phyloP scores from a whole-genome alignment of 2,113 vertebrate genomes.

The Pongo pygmaeus region DNA sequence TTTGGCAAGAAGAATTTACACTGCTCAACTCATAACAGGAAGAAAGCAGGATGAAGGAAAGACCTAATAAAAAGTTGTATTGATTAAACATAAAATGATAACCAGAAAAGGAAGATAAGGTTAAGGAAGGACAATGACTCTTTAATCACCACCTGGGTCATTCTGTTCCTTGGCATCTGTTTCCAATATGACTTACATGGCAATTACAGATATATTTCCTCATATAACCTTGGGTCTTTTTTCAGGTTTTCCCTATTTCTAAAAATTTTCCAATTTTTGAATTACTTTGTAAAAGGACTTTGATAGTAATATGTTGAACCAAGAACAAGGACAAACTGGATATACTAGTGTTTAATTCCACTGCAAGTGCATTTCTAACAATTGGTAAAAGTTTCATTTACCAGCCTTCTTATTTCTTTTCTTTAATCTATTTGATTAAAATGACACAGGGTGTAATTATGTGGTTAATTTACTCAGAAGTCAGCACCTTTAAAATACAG shows the following conservation, averaged over 20 bases:
- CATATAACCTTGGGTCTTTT: background rate
- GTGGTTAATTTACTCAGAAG: background rate
- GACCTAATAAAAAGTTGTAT: background rate
- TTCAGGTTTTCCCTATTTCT: background rate
- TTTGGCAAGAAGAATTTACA: background rate
- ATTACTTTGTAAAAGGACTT: background rate
- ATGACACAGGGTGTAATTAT: background rate
- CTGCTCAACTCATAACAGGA: constrained; percentile 54
- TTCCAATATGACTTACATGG: background rate
- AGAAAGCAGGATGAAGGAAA: background rate
- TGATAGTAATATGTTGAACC: background rate
- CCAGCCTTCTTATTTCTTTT: background rate
- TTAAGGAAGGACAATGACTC: background rate
- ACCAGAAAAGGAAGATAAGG: background rate
- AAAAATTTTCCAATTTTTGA: background rate
- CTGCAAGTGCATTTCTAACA: background rate
- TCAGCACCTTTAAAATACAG: constrained; percentile 1
- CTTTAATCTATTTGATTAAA: background rate
- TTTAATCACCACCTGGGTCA: background rate
- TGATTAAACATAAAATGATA: background rate
- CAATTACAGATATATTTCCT: background rate
- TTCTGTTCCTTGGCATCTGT: background rate
- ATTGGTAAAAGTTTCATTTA: background rate
- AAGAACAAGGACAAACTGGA: background rate
- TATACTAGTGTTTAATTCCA: background rate